Evolutionary conservation across 2,888 invertebrate species (phyloP), one percentile per base, ranked within the genome.

Genomic region (Lepidochitona cinerea): DNA sequence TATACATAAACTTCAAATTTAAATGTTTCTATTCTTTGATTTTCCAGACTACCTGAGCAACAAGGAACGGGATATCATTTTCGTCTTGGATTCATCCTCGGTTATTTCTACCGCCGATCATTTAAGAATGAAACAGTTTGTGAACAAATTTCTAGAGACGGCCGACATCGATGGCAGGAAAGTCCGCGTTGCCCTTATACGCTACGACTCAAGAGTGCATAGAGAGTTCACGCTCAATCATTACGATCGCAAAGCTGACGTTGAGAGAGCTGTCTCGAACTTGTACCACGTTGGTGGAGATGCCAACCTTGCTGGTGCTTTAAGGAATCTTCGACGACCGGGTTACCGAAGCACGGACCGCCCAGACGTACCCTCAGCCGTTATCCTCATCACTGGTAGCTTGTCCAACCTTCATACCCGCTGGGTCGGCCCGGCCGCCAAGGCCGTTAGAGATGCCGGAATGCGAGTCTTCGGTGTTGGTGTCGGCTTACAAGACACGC

Each of bases 391-490:
- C 4, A 14, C 59, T 4, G 59, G 26, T 4, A 59, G 59, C 9
- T 23, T 59, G 5, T 59, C 59, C 29, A 59, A 59, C 59, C 23
- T 59, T 26, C 26, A 59, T 9, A 29, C 59, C 26, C 23, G 59
- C 14, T 59, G 59, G 59, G 59, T 59, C 23, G 29, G 14, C 5
- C 59, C 59, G 5, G 59, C 59, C 1, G 59, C 59, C 1, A 18
- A 59, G 26, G 14, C 59, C 29, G 82, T 83, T 6, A 72, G 82
- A 37, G 77, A 65, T 23, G 73, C 75, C 0, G 76, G 75, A 12
- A 83, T 84, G 32, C 79, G 82, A 37, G 77, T 84, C 18, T 84
- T 82, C 72, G 84, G 81, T 54, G 79, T 84, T 72, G 84, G 84
- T 72, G 80, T 84, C 36, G 84, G 82, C 37, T 69, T 84, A 29